A percentile compares a stretch with the other conserved stretches of the same genome.
Evolutionary conservation across 2,797 vertebrate species (phyloP).

Genomic region (Oreochromis grahami): DNA sequence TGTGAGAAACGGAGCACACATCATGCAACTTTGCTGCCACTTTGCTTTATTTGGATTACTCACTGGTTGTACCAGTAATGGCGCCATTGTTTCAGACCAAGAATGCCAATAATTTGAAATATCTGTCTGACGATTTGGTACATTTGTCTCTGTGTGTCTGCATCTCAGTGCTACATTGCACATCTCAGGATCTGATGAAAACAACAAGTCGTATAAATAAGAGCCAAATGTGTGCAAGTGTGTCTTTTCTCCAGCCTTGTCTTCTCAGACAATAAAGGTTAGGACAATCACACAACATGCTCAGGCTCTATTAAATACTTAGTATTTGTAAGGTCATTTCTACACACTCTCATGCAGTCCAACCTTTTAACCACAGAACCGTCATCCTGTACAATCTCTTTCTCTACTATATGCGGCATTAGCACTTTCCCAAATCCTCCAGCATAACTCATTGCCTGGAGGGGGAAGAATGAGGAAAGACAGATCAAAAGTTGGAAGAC

Average conservation of each 20-base stretch:
- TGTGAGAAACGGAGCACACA: neutral
- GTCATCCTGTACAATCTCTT: slow-evolving; percentile 84
- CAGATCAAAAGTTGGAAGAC: neutral
- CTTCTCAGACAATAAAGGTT: neutral
- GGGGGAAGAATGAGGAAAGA: neutral
- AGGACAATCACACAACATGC: slow-evolving; percentile 23
- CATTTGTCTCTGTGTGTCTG: neutral
- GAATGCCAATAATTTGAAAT: neutral
- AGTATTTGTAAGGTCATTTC: neutral
- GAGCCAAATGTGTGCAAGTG: neutral
- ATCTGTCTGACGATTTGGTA: neutral
- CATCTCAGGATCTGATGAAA: neutral
- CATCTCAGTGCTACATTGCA: neutral
- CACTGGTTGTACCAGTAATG: neutral
- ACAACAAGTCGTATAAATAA: neutral
- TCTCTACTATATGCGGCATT: slow-evolving; percentile 88
- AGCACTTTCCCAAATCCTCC: slow-evolving; percentile 83
- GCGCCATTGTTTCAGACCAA: neutral
- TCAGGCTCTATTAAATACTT: neutral
- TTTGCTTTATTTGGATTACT: neutral
- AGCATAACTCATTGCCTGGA: slow-evolving; percentile 88
- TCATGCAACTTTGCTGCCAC: neutral
- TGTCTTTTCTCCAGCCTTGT: neutral
- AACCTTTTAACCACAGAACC: slow-evolving; percentile 96
- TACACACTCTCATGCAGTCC: slow-evolving; percentile 65